Base-by-base conservation (phyloP, 2,113 vertebrate genomes). In the Siphamia tubifer region DNA sequence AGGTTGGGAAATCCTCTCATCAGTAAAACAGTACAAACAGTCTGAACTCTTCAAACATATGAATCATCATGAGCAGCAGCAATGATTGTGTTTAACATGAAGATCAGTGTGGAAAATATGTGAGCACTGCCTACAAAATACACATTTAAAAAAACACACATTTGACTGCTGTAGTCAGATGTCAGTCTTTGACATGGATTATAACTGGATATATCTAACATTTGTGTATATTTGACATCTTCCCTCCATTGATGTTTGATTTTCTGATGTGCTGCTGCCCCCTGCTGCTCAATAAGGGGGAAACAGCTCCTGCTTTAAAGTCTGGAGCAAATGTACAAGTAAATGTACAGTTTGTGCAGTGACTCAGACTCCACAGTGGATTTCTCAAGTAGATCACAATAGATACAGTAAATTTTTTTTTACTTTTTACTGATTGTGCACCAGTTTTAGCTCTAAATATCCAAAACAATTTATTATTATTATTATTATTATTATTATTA, bases 251-350 rank as follows among this genome's bases (percentile, higher is more conserved):
- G 13, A 38, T 47, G 16, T 61, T 8, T 23, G 20, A 7, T 71
- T 72, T 11, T n/a, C 12, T 69, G 30, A 61, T 77, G 48, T 52
- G 23, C 17, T 88, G 77, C 88, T 87, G 84, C 88, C 88, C 62
- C 76, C 88, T 90, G 52, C 68, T 86, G 83, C 1, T 61, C 17
- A 63, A 19, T 38, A 25, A 23, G 1, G 23, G 48, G 30, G 51
- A 27, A 56, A 36, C 51, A 19, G 52, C 4, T 17, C 36, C 8
- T 5, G 6, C n/a, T 13, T 12, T 2, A 25, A 11, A 6, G 13
- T 17, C 1, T 4, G 3, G 3, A 15, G 28, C 7, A 21, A 16
- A 16, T 13, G 2, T 47, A 2, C 19, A 45, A n/a, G 2, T 11
- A 1, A 17, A 17, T 17, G 61, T 36, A 32, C 27, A 40, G 3